Conservation (phyloP, 2,113 vertebrate species). For the Pseudonaja textilis region DNA sequence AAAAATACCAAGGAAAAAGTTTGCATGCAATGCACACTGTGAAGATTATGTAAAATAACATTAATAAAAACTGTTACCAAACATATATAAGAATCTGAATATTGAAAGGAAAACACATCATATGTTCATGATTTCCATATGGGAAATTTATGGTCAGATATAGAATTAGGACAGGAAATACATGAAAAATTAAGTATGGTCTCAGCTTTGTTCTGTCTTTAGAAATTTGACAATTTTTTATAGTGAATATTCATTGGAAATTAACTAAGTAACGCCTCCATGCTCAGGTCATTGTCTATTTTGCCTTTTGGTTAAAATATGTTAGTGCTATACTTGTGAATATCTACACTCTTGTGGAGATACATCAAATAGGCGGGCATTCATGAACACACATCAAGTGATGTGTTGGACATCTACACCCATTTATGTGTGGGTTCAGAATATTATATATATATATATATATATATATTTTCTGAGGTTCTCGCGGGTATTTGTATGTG, state of each 20-base stretch:
- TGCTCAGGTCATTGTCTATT: neutral
- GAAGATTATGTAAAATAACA: neutral
- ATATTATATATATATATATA: no score
- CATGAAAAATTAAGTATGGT: neutral
- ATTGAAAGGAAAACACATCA: neutral
- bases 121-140: neutral
- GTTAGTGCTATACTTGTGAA: neutral
- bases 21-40: neutral
- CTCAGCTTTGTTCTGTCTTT: neutral
- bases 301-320: neutral
- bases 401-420: neutral
- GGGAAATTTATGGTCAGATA: neutral
- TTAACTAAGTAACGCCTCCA: neutral
- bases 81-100: neutral
- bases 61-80: neutral
- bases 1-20: neutral
- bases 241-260: neutral
- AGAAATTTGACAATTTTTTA: neutral
- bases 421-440: neutral
- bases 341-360: neutral
- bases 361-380: neutral
- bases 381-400: neutral
- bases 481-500: no score
- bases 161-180: neutral
- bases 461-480: no score